These are phyloP conservation scores for Kuschelorhynchus macadamiae DNA, from an alignment of 2,888 invertebrate species.

Conservation along the genomic window DNA sequence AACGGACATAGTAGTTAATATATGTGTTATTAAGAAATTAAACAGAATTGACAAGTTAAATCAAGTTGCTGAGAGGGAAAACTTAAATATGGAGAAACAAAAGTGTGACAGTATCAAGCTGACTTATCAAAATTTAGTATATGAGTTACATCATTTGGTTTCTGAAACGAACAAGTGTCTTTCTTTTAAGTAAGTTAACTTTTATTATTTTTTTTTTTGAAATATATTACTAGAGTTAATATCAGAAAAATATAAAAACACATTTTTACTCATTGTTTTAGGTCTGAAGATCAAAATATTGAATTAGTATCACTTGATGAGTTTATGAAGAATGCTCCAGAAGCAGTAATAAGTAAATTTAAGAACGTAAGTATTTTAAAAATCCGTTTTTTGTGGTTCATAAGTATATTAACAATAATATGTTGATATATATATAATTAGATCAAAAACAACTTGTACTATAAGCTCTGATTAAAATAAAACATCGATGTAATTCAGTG, in stretches of 20 bases:
- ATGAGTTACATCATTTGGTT: slow-evolving; percentile 93
- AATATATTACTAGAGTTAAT: no score
- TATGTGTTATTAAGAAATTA: slow-evolving; percentile 89
- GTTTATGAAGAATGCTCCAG: slow-evolving; percentile 86
- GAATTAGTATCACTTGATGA: slow-evolving; percentile 87
- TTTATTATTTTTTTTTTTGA: no score
- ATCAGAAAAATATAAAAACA: no score
- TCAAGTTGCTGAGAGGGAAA: slow-evolving; percentile 86
- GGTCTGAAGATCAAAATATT: slow-evolving; percentile 94
- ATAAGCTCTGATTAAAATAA: no score
- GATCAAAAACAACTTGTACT: no score
- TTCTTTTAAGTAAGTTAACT: slow-evolving; percentile 83
- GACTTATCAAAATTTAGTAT: slow-evolving; percentile 92
- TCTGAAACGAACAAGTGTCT: slow-evolving; percentile 96
- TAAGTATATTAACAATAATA: no score
- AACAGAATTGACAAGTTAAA: slow-evolving; percentile 93
- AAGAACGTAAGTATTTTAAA: slow-evolving; percentile 55
- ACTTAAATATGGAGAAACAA: slow-evolving; percentile 85
- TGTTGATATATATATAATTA: no score
- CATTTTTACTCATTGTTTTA: no score
- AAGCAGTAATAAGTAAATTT: slow-evolving; percentile 66
- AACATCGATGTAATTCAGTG: no score
- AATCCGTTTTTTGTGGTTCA: background rate
- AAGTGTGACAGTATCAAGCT: slow-evolving; percentile 92
- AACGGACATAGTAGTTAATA: slow-evolving; percentile 80